phyloP scores from a whole-genome alignment of 2,888 invertebrate genomes.

The Minunthozetes semirufus region DNA sequence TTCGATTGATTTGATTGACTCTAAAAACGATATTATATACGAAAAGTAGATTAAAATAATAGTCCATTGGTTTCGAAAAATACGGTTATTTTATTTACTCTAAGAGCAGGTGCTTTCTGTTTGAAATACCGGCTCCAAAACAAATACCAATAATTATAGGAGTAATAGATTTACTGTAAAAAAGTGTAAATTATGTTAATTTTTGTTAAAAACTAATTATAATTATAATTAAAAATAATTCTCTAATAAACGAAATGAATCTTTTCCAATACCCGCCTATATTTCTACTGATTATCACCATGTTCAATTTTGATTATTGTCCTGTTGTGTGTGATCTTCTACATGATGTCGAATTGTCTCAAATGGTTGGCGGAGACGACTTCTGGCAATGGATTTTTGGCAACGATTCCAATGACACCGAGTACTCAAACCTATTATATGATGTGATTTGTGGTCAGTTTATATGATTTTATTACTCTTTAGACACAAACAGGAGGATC shows the following conservation, averaged over 20 bases:
- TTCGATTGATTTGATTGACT: background rate
- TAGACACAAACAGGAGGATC: background rate
- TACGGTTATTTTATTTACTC: background rate
- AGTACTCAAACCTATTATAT: background rate
- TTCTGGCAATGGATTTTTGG: conserved; percentile 6
- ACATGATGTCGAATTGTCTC: background rate
- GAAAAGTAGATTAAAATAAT: background rate
- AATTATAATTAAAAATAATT: background rate
- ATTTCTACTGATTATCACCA: background rate
- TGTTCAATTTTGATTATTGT: background rate
- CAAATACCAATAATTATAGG: background rate
- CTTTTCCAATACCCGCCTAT: background rate
- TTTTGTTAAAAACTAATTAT: conserved; percentile 18
- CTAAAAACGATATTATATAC: background rate
- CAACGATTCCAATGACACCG: background rate
- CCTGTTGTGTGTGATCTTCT: background rate
- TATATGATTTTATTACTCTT: background rate
- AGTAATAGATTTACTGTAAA: conserved; percentile 22
- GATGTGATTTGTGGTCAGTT: background rate
- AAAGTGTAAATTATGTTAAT: conserved; percentile 33
- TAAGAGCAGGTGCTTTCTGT: conserved; percentile 9
- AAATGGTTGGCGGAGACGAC: background rate
- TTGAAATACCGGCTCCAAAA: background rate
- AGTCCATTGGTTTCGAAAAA: background rate
- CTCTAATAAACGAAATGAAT: background rate